phyloP scores from a whole-genome alignment of 2,888 invertebrate species.

The Germaria angustata region DNA sequence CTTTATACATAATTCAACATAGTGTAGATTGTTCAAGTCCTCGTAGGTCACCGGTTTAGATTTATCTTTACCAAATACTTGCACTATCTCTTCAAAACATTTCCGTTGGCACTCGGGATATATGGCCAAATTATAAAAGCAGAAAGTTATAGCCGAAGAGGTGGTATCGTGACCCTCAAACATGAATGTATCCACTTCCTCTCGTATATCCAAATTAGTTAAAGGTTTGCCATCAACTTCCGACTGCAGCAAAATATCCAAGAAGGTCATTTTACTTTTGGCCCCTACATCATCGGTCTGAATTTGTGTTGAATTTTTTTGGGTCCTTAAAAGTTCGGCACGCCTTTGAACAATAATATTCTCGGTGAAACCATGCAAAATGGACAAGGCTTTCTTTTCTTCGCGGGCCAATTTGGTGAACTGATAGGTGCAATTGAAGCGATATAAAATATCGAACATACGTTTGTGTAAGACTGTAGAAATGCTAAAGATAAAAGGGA shows the following conservation, averaged over 20 bases:
- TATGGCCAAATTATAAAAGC: constrained; percentile 80
- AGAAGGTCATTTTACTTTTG: constrained; percentile 84
- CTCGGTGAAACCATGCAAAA: constrained; percentile 82
- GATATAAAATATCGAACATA: constrained; percentile 78
- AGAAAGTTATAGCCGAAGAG: constrained; percentile 81
- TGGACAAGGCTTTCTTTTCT: constrained; percentile 80
- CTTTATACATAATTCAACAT: constrained; percentile 78
- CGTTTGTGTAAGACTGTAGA: constrained; percentile 78
- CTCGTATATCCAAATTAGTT: constrained; percentile 83
- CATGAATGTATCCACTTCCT: constrained; percentile 88
- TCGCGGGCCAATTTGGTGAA: constrained; percentile 82
- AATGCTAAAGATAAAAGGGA: constrained; percentile 69
- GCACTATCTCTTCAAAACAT: constrained; percentile 80
- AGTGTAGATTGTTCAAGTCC: constrained; percentile 75
- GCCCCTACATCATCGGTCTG: constrained; percentile 80
- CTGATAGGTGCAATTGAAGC: constrained; percentile 78
- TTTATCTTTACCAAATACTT: constrained; percentile 78
- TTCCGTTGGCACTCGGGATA: constrained; percentile 81
- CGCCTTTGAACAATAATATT: constrained; percentile 81
- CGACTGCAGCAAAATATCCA: constrained; percentile 84
- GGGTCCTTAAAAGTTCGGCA: constrained; percentile 74
- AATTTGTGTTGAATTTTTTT: constrained; percentile 9
- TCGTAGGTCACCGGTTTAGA: constrained; percentile 75
- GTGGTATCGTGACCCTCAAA: constrained; percentile 84
- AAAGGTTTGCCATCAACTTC: constrained; percentile 83